phyloP scores from a whole-genome alignment of 2,888 invertebrate species.

The Orgyia antiqua region DNA sequence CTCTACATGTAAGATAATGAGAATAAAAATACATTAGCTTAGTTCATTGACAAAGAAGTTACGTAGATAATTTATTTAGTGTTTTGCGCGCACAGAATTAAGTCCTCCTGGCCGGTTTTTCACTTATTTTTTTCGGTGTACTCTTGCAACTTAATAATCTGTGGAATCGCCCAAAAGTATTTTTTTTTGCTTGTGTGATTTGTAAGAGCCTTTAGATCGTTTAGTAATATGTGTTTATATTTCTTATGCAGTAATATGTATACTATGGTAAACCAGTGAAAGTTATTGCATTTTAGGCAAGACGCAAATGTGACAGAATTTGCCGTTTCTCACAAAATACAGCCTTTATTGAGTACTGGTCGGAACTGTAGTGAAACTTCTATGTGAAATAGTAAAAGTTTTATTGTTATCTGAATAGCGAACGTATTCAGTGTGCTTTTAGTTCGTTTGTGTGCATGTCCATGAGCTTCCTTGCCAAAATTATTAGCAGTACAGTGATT shows the following conservation, averaged over 20 bases:
- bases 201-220: too few relatives aligned
- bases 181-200: too few relatives aligned
- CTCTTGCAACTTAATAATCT: too few relatives aligned
- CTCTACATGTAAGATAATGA: slow-evolving; percentile 29
- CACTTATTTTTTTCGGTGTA: too few relatives aligned
- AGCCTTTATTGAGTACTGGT: too few relatives aligned
- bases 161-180: too few relatives aligned
- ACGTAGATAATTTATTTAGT: slow-evolving; percentile 26
- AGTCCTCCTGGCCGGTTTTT: slow-evolving; percentile 19
- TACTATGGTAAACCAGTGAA: too few relatives aligned
- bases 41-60: slow-evolving; percentile 17
- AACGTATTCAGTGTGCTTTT: slow-evolving; percentile 27
- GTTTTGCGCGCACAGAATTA: slow-evolving; percentile 22
- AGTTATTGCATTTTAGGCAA: slow-evolving; percentile 42
- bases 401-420: slow-evolving; percentile 28
- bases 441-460: slow-evolving; percentile 19
- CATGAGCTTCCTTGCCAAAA: slow-evolving; percentile 7
- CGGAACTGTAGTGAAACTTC: too few relatives aligned
- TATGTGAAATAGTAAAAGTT: slow-evolving; percentile 30
- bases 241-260: too few relatives aligned
- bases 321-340: slow-evolving; percentile 26
- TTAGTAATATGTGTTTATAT: too few relatives aligned
- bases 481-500: slow-evolving; percentile 12
- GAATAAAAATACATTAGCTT: slow-evolving; percentile 12
- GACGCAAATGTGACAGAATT: slow-evolving; percentile 40